Evolutionary conservation across 2,888 invertebrate genomes (phyloP), one percentile per base, ranked within the genome.

Genomic region (Julus scanicus): DNA sequence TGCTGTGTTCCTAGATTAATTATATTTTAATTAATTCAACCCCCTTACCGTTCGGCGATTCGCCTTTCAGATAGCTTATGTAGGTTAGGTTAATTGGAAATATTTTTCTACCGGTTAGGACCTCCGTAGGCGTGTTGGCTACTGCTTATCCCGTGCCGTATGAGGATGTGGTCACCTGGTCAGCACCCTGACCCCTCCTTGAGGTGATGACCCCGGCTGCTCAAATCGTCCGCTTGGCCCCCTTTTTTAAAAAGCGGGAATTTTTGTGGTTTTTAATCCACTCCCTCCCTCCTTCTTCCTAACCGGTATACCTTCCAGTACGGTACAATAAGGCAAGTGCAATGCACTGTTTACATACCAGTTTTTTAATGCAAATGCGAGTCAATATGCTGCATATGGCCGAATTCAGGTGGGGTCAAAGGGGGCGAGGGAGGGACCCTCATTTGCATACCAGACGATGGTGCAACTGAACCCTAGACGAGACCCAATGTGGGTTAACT

Each of bases 321-420:
- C 37, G 80, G 80, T 37, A 80, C 80, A 20, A 37, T 71, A 29
- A 71, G 8, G 63, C 17, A 20, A 37, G 80, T 80, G 80, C 80
- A 80, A 80, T 80, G 80, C 80, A 80, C 80, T 80, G 80, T 80
- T 80, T 80, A 20, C 80, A 13, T 80, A 80, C 80, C 80, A 80
- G 80, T 80, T 80, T 80, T 37, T 53, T 11, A 53, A 80, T 71
- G 63, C 20, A 80, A 80, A 80, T 80, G 80, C 20, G 63, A 71
- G 63, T 80, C 80, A 80, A 80, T 80, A 80, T 29, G 71, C 20
- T 20, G 71, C 71, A 5, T 71, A 71, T 80, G 80, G 80, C 80
- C 37, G 37, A 80, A 80, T 80, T 80, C 80, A 80, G 80, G 80
- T 80, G 80, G 37, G 80, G 80, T 80, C 80, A 80, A 80, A 80